Conservation (phyloP, 53 echinoderm and acorn worm genomes). For the Antedon mediterranea region DNA sequence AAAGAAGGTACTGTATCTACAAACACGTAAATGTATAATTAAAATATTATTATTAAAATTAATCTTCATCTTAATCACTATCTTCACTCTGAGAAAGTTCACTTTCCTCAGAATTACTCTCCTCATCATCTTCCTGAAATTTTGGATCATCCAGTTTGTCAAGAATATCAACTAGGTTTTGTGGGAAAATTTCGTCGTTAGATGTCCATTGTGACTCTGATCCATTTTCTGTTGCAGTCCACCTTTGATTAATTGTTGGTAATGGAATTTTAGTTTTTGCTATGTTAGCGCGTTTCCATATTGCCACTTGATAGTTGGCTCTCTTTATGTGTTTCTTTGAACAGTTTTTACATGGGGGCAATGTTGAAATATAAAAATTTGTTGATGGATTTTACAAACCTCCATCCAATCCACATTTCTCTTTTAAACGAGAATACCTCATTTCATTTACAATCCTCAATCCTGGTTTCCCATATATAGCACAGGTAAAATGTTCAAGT, state of each 20-base stretch:
- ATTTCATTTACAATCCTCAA: conserved; percentile 12
- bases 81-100: no score
- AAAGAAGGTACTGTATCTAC: no score
- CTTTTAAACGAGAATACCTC: not conserved
- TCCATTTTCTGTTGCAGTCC: not conserved
- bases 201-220: no score
- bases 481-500: conserved; percentile 29
- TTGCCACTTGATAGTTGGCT: conserved; percentile 36
- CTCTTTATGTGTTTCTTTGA: conserved; percentile 18
- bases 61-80: no score
- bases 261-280: conserved; percentile 11
- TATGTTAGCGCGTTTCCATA: conserved; percentile 29
- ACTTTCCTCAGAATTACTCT: no score
- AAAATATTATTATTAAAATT: no score
- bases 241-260: conserved; percentile 14
- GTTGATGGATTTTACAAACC: no score
- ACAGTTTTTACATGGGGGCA: conserved; percentile 9
- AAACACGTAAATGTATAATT: no score
- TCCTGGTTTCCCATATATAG: conserved; percentile 9
- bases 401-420: conserved; percentile 8
- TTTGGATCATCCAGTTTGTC: no score
- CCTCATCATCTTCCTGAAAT: no score
- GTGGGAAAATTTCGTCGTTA: no score
- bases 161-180: no score
- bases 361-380: not conserved